Evolutionary conservation across 2,113 vertebrate species (phyloP), one percentile per base, ranked within the genome.

Genomic region (Passerina amoena): DNA sequence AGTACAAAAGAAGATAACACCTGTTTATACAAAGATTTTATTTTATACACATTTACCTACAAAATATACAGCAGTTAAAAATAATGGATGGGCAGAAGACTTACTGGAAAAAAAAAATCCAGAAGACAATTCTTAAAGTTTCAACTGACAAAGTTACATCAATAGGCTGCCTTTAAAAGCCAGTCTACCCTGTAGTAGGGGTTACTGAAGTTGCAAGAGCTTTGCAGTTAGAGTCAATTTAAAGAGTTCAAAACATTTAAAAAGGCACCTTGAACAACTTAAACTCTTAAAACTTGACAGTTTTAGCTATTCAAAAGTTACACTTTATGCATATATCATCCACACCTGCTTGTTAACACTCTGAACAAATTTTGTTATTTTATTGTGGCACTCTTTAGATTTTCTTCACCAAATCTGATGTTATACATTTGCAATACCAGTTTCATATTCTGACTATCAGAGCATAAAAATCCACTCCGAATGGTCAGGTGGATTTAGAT

Each of bases 41-140:
- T 98, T 98, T 97, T 97, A 97, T 97, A 93, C 96, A 97, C 96
- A 91, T 96, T 97, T 98, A 97, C 92, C 97, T 98, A 98, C 96
- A 98, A 98, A 98, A 98, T 98, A 90, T 97, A 98, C 97, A 98
- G 94, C 95, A 91, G 92, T 97, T 97, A 96, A 97, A 97, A 98
- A 97, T 86, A 94, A 95, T 37, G 88, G 82, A 80, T 71, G 88
- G 90, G 77, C 56, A 78, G 60, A 91, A 91, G 92, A 95, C 71
- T 50, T 30, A 75, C 89, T 90, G 94, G 84, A 92, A 86, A 96
- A 78, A 78, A 38, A 75, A 90, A 82, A 83, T 47, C 94, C 68
- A 91, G 95, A 85, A 95, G 91, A 95, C 94, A 78, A 70, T 77
- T 94, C 81, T 90, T 82, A 92, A 89, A 89, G 92, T 96, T 97